phyloP scores from a whole-genome alignment of 2,888 invertebrate species.

The Thysanoteuthis rhombus region DNA sequence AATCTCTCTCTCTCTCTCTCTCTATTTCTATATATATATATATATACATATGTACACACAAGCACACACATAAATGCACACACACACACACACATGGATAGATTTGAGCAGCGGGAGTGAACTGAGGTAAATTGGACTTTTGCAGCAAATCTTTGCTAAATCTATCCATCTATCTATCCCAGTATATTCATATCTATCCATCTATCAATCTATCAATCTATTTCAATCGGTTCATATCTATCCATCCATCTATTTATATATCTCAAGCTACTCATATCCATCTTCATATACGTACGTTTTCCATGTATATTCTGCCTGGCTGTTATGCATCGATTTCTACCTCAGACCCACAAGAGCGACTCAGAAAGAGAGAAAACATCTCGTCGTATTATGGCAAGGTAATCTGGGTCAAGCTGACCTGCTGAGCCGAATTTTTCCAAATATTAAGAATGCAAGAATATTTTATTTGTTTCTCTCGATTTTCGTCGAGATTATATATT shows the following conservation, averaged over 20 bases:
- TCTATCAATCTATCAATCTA: not conserved
- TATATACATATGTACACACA: too few relatives aligned
- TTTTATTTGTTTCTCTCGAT: not conserved
- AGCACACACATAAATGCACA: too few relatives aligned
- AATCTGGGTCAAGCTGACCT: not conserved
- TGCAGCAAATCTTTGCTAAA: not conserved
- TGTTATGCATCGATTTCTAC: too few relatives aligned
- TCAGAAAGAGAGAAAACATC: not conserved
- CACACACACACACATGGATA: too few relatives aligned
- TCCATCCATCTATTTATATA: not conserved
- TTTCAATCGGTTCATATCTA: not conserved
- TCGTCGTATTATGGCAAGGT: not conserved
- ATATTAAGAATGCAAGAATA: not conserved
- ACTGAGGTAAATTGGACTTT: too few relatives aligned
- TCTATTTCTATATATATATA: too few relatives aligned
- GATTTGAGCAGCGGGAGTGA: too few relatives aligned
- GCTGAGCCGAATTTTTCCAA: not conserved
- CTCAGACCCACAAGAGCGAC: not conserved
- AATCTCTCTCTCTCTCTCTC: too few relatives aligned
- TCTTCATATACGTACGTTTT: not conserved
- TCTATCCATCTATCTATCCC: not conserved
- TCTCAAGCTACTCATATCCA: not conserved
- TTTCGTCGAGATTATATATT: too few relatives aligned
- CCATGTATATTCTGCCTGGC: not conserved
- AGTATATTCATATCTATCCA: not conserved